A percentile compares a stretch with the other conserved stretches of the same genome.
Conservation (phyloP, 2,797 vertebrate species). For the Alosa sapidissima region DNA sequence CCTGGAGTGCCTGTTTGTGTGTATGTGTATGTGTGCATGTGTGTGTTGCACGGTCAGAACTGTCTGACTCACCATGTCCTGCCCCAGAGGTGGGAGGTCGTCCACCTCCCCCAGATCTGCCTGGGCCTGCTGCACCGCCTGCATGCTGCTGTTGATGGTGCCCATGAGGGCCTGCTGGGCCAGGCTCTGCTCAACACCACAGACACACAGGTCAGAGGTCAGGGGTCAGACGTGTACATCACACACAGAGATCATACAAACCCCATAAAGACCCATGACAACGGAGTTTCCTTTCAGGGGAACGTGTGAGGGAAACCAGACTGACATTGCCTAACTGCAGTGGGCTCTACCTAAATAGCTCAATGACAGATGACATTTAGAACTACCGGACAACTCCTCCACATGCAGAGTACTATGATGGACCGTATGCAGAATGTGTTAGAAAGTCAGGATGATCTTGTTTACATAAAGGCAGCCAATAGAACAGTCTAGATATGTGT, state of each 20-base stretch:
- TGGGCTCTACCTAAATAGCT: not conserved
- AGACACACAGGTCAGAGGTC: constrained; percentile 19
- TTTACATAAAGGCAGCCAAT: not conserved
- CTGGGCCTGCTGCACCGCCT: constrained; percentile 94
- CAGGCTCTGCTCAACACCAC: constrained; percentile 78
- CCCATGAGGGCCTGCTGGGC: constrained; percentile 98
- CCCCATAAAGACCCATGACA: not conserved
- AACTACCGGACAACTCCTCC: not conserved
- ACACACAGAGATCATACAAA: not conserved
- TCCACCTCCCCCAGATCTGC: constrained; percentile 89
- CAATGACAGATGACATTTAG: not conserved
- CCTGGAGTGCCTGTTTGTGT: not conserved
- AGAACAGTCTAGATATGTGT: not conserved
- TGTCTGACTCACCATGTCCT: constrained; percentile 87
- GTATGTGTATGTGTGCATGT: too few species aligned
- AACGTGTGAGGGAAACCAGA: not conserved
- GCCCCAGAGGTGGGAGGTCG: constrained; percentile 92
- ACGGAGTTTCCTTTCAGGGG: not conserved
- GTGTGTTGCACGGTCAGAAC: too few species aligned
- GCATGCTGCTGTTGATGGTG: constrained; percentile 97
- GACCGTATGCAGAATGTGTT: not conserved
- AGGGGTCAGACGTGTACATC: constrained; percentile 24
- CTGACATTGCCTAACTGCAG: not conserved
- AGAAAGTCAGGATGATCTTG: not conserved
- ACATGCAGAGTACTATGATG: not conserved